These are phyloP conservation scores for Synanthedon vespiformis DNA, from an alignment of 2,888 invertebrate genomes.

Conservation along the genomic window DNA sequence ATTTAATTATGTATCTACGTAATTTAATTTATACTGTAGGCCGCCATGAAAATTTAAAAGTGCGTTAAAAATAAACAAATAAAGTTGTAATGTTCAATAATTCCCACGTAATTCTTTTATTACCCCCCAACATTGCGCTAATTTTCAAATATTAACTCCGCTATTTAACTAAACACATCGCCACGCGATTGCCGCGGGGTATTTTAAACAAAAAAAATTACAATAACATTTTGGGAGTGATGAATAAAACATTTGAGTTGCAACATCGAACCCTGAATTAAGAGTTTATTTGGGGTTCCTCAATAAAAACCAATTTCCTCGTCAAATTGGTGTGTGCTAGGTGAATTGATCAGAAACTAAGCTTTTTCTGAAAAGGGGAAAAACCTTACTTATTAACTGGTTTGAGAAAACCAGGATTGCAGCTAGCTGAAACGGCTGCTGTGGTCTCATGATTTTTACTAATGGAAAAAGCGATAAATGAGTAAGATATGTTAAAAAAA, in stretches of 20 bases:
- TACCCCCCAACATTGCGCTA: conserved; percentile 27
- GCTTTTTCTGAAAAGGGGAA: no score
- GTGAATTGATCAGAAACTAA: no score
- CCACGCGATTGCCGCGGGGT: conserved; percentile 58
- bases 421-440: no score
- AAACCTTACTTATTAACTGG: no score
- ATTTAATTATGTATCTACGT: no score
- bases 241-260: conserved; percentile 49
- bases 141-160: conserved; percentile 42
- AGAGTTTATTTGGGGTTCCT: background rate
- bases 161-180: conserved; percentile 40
- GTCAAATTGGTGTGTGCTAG: no score
- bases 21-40: no score
- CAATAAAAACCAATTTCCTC: no score
- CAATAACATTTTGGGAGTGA: conserved; percentile 25
- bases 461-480: no score
- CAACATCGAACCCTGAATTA: background rate
- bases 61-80: conserved; percentile 5
- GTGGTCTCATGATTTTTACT: no score
- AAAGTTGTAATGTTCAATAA: conserved; percentile 12
- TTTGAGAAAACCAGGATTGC: no score
- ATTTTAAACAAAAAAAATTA: conserved; percentile 32
- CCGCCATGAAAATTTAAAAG: background rate
- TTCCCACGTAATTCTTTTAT: conserved; percentile 32
- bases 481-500: no score